Evolutionary conservation across 2,113 vertebrate genomes (phyloP).

Genomic region (Tauraco erythrolophus): DNA sequence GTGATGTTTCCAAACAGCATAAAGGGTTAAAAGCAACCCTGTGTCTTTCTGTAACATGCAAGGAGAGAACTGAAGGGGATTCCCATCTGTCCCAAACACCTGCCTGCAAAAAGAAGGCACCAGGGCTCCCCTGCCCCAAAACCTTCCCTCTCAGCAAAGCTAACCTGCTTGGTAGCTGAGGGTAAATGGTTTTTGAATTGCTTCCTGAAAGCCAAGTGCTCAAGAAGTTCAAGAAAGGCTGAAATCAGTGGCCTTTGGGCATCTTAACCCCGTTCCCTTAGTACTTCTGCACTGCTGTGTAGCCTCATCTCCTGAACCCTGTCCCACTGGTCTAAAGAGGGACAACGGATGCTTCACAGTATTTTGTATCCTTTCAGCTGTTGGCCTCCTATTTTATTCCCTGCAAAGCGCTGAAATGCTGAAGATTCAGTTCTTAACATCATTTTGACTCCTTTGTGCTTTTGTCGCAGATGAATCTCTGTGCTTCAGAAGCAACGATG

Average conservation of each 20-base stretch:
- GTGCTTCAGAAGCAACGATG: neutral
- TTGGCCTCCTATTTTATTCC: neutral
- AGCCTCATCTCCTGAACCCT: neutral
- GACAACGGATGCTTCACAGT: neutral
- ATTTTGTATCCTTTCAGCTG: neutral
- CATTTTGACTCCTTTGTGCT: neutral
- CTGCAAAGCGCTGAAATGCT: neutral
- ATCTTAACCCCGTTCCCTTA: neutral
- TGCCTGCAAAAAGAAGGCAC: neutral
- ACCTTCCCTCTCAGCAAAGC: neutral
- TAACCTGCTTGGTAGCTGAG: neutral
- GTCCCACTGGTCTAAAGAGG: neutral
- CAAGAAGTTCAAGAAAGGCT: neutral
- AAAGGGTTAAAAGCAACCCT: neutral
- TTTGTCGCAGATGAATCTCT: fast-evolving
- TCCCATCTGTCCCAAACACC: neutral
- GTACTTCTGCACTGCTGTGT: neutral
- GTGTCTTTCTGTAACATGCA: neutral
- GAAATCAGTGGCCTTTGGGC: neutral
- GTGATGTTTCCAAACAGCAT: neutral
- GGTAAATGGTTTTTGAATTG: neutral
- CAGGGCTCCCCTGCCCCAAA: neutral
- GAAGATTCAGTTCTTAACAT: neutral
- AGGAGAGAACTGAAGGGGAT: neutral
- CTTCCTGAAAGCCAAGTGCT: neutral